A percentile compares a stretch with the other conserved stretches of the same genome.
Conservation (phyloP, 2,113 vertebrate species). For the Leucopsar rothschildi region DNA sequence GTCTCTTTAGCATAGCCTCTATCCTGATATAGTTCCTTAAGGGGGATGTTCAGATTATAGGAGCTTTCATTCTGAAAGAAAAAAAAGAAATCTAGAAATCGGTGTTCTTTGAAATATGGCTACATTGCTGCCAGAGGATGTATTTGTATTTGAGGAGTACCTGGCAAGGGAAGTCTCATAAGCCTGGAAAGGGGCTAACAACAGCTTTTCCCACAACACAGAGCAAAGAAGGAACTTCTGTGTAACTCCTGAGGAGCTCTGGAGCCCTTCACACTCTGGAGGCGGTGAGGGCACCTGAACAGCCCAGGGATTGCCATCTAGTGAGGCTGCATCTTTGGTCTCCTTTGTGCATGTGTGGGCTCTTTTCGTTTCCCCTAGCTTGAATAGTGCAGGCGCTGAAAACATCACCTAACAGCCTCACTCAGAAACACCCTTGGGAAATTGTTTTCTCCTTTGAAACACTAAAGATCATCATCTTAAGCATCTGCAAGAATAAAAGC, state of each 20-base stretch:
- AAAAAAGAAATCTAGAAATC: background rate
- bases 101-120: fast-evolving
- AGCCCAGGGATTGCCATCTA: background rate
- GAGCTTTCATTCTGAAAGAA: background rate
- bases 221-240: background rate
- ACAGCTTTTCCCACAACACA: background rate
- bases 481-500: background rate
- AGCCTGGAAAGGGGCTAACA: background rate
- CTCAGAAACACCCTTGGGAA: background rate
- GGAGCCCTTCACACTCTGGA: background rate
- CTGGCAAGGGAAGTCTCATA: background rate
- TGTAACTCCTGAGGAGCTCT: background rate
- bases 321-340: background rate
- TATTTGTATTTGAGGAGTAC: background rate
- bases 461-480: background rate
- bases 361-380: background rate
- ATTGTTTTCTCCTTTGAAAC: background rate
- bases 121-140: background rate
- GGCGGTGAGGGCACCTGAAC: background rate
- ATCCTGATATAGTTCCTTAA: background rate
- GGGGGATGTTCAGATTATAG: background rate
- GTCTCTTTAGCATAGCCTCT: background rate
- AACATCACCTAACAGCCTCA: background rate
- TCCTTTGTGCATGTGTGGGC: slow-evolving; percentile 1
- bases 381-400: background rate